These are phyloP conservation scores for Psilopsiagon aymara DNA, from an alignment of 2,113 vertebrate genomes.

Conservation along the genomic window DNA sequence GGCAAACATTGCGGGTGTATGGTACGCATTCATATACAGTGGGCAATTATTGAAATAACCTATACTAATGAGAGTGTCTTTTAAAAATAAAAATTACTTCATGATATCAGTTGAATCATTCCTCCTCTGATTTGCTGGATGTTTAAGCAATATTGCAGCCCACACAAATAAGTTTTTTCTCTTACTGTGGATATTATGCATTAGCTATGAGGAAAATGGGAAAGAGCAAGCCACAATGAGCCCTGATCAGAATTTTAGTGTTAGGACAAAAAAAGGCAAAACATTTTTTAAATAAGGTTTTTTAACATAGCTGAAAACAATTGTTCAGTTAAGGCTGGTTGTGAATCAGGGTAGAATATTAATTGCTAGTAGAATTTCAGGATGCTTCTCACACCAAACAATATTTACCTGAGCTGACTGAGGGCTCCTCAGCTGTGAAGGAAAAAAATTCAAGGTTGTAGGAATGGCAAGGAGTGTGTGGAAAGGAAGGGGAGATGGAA, in stretches of 20 bases:
- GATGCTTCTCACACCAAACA: not conserved
- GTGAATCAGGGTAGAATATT: not conserved
- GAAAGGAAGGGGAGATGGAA: not conserved
- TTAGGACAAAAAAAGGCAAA: fast-evolving
- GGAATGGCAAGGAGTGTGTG: not conserved
- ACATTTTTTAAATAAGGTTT: not conserved
- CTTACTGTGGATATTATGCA: not conserved
- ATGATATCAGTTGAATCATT: not conserved
- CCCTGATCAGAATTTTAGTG: not conserved
- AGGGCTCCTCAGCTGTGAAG: not conserved
- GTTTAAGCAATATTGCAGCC: not conserved
- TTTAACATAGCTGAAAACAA: not conserved
- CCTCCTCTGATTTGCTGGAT: not conserved
- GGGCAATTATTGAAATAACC: not conserved
- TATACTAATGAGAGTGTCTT: not conserved
- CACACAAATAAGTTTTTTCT: not conserved
- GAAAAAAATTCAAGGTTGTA: not conserved
- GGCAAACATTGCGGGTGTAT: not conserved
- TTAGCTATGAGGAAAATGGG: not conserved
- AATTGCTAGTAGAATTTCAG: not conserved
- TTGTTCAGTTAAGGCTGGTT: not conserved
- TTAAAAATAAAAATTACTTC: not conserved
- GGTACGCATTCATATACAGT: not conserved
- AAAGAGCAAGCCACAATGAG: not conserved
- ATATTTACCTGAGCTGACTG: not conserved